These are phyloP conservation scores for Coenonympha arcania DNA, from an alignment of 2,888 invertebrate species.

Conservation along the genomic window DNA sequence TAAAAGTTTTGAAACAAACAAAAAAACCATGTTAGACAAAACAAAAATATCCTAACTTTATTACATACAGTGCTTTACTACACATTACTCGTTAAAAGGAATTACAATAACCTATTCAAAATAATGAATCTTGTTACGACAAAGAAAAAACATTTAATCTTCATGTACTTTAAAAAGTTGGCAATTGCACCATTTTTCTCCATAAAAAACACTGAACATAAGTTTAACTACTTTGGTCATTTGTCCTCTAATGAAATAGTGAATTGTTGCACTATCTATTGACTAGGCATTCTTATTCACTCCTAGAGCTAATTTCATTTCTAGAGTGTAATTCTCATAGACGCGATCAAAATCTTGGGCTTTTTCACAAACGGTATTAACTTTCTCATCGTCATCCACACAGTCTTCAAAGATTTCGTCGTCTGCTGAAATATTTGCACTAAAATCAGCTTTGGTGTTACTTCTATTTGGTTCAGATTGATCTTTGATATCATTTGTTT, in stretches of 20 bases:
- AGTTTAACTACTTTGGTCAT: neutral
- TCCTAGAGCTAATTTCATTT: constrained; percentile 50
- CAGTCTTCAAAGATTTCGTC: constrained; percentile 60
- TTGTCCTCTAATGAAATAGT: neutral
- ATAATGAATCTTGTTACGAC: too few relatives aligned
- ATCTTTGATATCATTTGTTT: neutral
- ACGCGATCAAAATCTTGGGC: constrained; percentile 40
- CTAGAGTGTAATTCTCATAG: constrained; percentile 54
- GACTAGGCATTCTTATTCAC: constrained; percentile 14
- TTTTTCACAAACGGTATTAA: constrained; percentile 3
- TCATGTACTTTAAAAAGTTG: too few relatives aligned
- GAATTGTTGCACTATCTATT: neutral
- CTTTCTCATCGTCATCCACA: constrained; percentile 40
- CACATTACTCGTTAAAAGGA: too few relatives aligned
- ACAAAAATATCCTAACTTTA: too few relatives aligned
- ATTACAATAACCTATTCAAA: too few relatives aligned
- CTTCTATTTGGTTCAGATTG: neutral
- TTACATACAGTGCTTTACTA: too few relatives aligned
- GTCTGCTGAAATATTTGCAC: constrained; percentile 27
- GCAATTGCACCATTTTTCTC: too few relatives aligned
- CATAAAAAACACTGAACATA: too few relatives aligned
- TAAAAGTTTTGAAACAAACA: too few relatives aligned
- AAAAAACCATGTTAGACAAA: too few relatives aligned
- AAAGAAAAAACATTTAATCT: too few relatives aligned
- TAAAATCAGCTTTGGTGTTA: constrained; percentile 16